Evolutionary conservation across 2,888 invertebrate species (phyloP), one percentile per base, ranked within the genome.

Genomic region (Ecdyonurus torrentis): DNA sequence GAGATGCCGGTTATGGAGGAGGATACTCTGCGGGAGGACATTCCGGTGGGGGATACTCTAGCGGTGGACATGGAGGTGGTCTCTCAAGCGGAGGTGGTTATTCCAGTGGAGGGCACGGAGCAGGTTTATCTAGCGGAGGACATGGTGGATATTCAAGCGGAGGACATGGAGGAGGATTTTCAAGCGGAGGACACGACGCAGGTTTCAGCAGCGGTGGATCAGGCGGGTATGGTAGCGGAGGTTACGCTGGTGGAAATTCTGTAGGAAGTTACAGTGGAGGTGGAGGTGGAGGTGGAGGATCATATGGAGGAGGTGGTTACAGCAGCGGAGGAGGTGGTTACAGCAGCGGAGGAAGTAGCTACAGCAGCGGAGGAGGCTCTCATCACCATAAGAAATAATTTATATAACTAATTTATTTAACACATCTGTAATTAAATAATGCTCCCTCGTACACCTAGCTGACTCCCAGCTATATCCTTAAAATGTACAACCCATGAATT

Each of bases 201-300:
- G 55, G 37, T 10, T 37, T 37, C 37, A 10, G 7, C 15, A 15
- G 37, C 7, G 37, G 37, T 37, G 5, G 7, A 37, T 37, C 37
- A 37, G 37, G 55, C 5, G 55, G 55, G 7, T 55, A 55, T 55
- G 5, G 7, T 20, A 55, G 55, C 55, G 55, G 55, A 20, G 55
- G 55, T n/a, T 5, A 20, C 20, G 5, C 20, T 7, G 55, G 55
- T 7, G n/a, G 22, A n/a, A 50, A 50, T 18, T 10, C 50, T 50
- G 50, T 50, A 7, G 55, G 55, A 20, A 7, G 20, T n/a, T 22
- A 7, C 10, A 22, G 55, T 7, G 55, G 55, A 55, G 18, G 50
- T 50, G 50, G 50, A 18, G 50, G 50, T 50, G 70, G 70, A 50
- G 69, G 70, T 25, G 68, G 69, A 69, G 70, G 72, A 71, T 71